Percentiles rank a stretch among this genome's conserved stretches.
These are phyloP conservation scores for Apostichopus leukothele DNA, from an alignment of 53 echinoderm and acorn worm genomes.

Conservation along the genomic window DNA sequence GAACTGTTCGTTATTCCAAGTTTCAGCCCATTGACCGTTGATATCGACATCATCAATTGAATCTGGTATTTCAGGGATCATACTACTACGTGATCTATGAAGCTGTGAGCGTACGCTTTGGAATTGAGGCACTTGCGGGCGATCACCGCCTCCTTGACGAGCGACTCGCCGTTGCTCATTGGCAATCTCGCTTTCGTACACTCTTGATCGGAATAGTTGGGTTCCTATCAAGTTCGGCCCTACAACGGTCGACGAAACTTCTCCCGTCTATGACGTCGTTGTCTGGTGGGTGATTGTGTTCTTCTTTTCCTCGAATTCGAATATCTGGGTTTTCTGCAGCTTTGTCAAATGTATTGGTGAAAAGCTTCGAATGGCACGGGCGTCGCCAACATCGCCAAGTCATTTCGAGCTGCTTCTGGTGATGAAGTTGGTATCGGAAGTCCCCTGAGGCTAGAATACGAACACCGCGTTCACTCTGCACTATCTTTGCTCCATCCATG, in stretches of 20 bases:
- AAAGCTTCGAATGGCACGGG: constrained; percentile 36
- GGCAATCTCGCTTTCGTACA: constrained; percentile 13
- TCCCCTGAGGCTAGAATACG: constrained; percentile 17
- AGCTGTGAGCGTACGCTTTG: neutral
- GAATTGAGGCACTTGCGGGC: neutral
- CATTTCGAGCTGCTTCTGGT: constrained; percentile 28
- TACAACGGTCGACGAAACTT: constrained; percentile 21
- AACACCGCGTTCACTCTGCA: constrained; percentile 16
- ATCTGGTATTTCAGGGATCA: neutral
- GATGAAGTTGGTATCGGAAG: constrained; percentile 32
- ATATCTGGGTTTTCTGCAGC: constrained; percentile 33
- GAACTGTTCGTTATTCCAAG: neutral
- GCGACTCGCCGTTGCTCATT: constrained; percentile 21
- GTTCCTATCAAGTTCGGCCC: constrained; percentile 20
- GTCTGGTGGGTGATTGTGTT: constrained; percentile 40
- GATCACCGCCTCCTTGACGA: neutral
- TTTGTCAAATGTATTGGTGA: constrained; percentile 24
- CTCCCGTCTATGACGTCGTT: constrained; percentile 17
- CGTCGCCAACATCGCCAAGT: constrained; percentile 22
- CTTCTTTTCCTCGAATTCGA: constrained; percentile 18
- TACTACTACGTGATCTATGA: neutral
- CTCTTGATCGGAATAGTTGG: constrained; percentile 31
- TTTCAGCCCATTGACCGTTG: neutral
- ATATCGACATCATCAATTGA: neutral
- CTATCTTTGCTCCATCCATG: neutral